Base-by-base conservation (phyloP, 2,888 invertebrate species). In the Drosophila testacea region DNA sequence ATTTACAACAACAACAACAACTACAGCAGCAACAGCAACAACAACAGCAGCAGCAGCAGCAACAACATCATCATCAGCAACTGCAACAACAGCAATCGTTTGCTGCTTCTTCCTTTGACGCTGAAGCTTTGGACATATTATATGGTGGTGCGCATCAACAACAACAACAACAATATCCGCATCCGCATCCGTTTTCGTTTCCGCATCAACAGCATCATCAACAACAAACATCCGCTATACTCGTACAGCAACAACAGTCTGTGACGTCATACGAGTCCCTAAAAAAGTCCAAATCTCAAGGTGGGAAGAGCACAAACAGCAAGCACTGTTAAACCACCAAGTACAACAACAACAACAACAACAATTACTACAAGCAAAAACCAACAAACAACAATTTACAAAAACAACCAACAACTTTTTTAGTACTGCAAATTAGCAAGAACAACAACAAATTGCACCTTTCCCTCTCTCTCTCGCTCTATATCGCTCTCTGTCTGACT, bases 251-350 rank as follows among this genome's bases (percentile, higher is more conserved):
- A 77, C 91, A 91, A 79, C 90, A 89, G 77, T 87, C 88, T 79
- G 82, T 88, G 77, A 86, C 90, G 79, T 88, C 90, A 77, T 89
- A 79, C 89, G 95, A 95, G 90, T 94, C 94, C 84, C 95, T 96
- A 93, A 96, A 96, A 93, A 96, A 97, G 93, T 96, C 97, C 93
- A 96, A 97, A 94, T 97, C 97, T 93, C 98, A 98, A 97, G 98
- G 97, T 96, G 97, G 96, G 95, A 96, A 96, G 81, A 89, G 84
- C 77, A 79, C 82, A 82, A 82, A 83, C 80, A 73, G 67, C 56
- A 63, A 32, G 32, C 32, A 32, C 32, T 32, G 32, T 32, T 32
- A 32, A 32, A 32, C 32, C 32, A 32, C 32, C 32, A 32, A 32
- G 32, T 32, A 32, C 54, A 51, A 67, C 59, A 61, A 61, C 54